Conservation (phyloP, 1,140 invertebrate species). For the Physella acuta region DNA sequence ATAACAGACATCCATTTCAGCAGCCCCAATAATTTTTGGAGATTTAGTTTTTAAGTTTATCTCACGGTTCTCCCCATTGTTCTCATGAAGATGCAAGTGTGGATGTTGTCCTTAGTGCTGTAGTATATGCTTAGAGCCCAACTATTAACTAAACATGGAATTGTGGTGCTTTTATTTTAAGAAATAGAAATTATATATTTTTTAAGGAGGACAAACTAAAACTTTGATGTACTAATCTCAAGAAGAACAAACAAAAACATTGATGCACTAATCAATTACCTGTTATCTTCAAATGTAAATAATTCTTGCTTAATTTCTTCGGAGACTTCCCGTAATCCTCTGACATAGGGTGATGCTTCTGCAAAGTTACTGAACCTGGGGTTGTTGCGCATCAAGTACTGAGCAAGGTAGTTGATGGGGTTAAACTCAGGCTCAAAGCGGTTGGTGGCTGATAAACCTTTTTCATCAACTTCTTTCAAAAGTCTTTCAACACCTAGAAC, state of each 20-base stretch:
- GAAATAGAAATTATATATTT: too few relatives aligned
- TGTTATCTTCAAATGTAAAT: conserved; percentile 58
- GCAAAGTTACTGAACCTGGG: conserved; percentile 57
- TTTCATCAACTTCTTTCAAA: conserved; percentile 54
- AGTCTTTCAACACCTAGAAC: conserved; percentile 59
- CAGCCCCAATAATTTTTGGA: too few relatives aligned
- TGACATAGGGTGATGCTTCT: conserved; percentile 58
- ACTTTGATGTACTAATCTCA: too few relatives aligned
- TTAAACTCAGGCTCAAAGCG: conserved; percentile 56
- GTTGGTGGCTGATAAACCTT: conserved; percentile 41
- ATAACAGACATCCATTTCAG: too few relatives aligned
- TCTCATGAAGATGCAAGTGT: too few relatives aligned
- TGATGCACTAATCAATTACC: conserved; percentile 33
- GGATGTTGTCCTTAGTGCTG: too few relatives aligned
- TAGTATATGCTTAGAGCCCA: too few relatives aligned
- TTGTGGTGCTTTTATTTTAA: too few relatives aligned
- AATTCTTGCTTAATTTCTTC: conserved; percentile 54
- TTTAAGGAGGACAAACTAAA: too few relatives aligned
- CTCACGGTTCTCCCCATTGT: too few relatives aligned
- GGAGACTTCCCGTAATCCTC: conserved; percentile 52
- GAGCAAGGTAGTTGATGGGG: conserved; percentile 59
- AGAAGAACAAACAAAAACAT: neutral
- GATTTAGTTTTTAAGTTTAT: too few relatives aligned
- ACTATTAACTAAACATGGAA: too few relatives aligned
- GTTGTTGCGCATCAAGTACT: conserved; percentile 61